Conservation (phyloP, 2,113 vertebrate genomes). For the Cairina moschata region DNA sequence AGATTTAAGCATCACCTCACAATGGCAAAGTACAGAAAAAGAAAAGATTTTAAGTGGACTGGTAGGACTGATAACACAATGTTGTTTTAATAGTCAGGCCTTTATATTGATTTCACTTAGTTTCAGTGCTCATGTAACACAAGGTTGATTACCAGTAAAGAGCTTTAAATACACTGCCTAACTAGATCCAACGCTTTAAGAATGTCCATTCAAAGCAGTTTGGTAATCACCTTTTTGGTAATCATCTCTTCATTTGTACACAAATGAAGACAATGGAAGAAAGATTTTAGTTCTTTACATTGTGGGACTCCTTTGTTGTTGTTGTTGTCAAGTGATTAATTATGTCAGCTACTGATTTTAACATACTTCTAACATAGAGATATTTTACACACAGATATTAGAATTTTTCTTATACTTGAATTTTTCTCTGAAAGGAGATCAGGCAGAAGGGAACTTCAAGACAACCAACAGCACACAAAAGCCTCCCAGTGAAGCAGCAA, state of each 20-base stretch:
- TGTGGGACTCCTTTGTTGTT: background rate
- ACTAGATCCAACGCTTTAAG: background rate
- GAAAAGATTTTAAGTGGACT: background rate
- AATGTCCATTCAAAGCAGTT: background rate
- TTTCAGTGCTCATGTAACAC: background rate
- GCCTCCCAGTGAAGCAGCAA: too few relatives aligned
- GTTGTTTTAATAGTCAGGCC: background rate
- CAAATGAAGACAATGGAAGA: background rate
- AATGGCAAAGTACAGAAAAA: background rate
- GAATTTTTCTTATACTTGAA: background rate
- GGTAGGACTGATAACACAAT: background rate
- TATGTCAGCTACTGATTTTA: background rate
- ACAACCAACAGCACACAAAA: background rate
- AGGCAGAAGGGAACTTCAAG: background rate
- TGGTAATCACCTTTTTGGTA: background rate
- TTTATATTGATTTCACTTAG: background rate
- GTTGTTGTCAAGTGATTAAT: background rate
- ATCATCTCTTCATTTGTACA: accelerated
- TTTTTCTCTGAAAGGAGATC: background rate
- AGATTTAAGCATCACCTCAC: background rate
- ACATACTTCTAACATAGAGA: background rate
- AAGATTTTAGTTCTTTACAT: background rate
- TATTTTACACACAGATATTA: background rate
- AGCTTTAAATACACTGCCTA: background rate
- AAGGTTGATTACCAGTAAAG: background rate